These are phyloP conservation scores for Crypturellus undulatus DNA, from an alignment of 2,113 vertebrate species.

Conservation along the genomic window DNA sequence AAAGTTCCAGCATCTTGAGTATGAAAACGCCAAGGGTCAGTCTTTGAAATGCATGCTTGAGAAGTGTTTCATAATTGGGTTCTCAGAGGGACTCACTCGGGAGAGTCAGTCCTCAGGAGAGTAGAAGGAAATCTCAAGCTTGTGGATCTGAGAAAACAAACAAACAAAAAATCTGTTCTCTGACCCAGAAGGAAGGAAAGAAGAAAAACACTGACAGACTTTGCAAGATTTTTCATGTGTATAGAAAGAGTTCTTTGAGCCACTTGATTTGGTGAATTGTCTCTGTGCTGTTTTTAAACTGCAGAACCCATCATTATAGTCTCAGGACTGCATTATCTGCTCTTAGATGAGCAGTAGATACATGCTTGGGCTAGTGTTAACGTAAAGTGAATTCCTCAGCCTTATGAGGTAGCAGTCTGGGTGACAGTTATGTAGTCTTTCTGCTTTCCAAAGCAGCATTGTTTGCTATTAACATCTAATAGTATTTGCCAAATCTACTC, in stretches of 20 bases:
- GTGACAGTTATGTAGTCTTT: background rate
- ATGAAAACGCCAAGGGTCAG: background rate
- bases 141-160: background rate
- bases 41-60: background rate
- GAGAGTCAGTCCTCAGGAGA: too few species aligned
- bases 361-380: background rate
- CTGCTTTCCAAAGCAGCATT: background rate
- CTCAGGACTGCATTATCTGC: background rate
- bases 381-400: background rate
- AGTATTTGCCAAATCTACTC: background rate
- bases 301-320: background rate
- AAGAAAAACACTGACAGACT: background rate
- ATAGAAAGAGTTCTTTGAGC: fast-evolving
- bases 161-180: background rate
- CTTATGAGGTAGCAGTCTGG: background rate
- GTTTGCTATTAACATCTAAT: background rate
- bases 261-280: background rate
- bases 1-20: background rate
- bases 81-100: background rate
- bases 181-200: background rate
- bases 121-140: background rate
- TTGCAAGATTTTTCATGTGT: background rate
- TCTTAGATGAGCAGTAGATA: background rate
- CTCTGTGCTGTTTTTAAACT: background rate
- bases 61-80: background rate